Evolutionary conservation across 1,140 invertebrate species (phyloP).

Genomic region (Zaprionus capensis): DNA sequence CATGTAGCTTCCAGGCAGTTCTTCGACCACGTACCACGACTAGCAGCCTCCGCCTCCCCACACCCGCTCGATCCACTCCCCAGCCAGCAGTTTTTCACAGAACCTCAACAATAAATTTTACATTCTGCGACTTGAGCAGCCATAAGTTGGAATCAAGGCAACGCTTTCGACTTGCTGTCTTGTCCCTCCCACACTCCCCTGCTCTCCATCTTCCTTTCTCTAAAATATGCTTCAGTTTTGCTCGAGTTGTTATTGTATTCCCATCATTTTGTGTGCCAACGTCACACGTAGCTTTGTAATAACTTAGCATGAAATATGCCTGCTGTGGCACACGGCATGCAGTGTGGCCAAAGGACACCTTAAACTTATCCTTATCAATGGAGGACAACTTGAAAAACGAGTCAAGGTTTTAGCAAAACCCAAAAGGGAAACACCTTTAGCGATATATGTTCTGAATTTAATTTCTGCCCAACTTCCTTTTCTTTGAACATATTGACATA

Average conservation of each 20-base stretch:
- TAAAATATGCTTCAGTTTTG: conserved; percentile 68
- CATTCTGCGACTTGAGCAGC: conserved; percentile 70
- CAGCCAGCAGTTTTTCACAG: conserved; percentile 65
- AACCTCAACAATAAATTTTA: conserved; percentile 72
- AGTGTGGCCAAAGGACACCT: conserved; percentile 7
- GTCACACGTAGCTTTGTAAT: conserved; percentile 68
- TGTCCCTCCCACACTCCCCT: neutral
- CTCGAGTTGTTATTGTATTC: conserved; percentile 69
- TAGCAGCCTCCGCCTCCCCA: neutral
- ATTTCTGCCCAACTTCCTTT: too few species aligned
- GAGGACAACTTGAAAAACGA: conserved; percentile 2
- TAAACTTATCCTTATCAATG: conserved; percentile 4
- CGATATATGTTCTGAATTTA: too few species aligned
- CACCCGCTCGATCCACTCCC: neutral
- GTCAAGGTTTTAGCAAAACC: neutral
- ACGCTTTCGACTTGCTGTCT: conserved; percentile 41
- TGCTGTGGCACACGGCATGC: neutral
- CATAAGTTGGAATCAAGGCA: conserved; percentile 72
- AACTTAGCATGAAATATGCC: conserved; percentile 75
- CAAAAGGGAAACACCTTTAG: neutral
- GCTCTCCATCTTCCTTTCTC: conserved; percentile 2
- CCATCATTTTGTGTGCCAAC: conserved; percentile 59
- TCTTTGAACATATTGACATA: neutral
- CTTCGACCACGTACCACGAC: conserved; percentile 63
- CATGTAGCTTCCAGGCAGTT: conserved; percentile 66